phyloP scores from a whole-genome alignment of 1,140 invertebrate genomes.

The Goniozus legneri region DNA sequence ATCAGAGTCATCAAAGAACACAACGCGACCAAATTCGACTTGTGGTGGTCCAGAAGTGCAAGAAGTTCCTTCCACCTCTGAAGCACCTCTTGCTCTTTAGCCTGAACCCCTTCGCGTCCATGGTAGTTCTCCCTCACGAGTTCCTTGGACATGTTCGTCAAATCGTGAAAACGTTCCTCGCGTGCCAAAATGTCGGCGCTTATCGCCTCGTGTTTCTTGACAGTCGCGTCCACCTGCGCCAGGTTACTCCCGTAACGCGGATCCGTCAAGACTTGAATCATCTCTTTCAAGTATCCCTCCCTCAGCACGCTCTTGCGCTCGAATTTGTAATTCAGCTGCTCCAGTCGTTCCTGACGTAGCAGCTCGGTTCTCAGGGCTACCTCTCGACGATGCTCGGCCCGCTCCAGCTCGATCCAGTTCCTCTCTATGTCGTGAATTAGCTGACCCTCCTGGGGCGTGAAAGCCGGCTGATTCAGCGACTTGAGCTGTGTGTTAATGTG shows the following conservation, averaged over 20 bases:
- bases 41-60: conserved; percentile 80
- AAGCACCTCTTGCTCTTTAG: conserved; percentile 82
- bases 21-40: conserved; percentile 72
- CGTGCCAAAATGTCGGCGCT: conserved; percentile 93
- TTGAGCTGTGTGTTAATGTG: conserved; percentile 95
- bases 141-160: conserved; percentile 88
- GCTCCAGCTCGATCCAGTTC: conserved; percentile 89
- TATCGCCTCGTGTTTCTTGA: conserved; percentile 98
- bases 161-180: conserved; percentile 90
- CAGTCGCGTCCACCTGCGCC: conserved; percentile 91
- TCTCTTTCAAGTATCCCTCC: conserved; percentile 94
- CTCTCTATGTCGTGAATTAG: conserved; percentile 89
- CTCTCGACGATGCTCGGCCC: conserved; percentile 92
- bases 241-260: conserved; percentile 87
- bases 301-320: conserved; percentile 89
- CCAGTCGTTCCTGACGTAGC: conserved; percentile 87
- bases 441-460: conserved; percentile 87
- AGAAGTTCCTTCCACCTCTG: conserved; percentile 84
- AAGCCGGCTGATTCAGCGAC: conserved; percentile 85
- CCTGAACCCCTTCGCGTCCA: conserved; percentile 76
- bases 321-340: conserved; percentile 95
- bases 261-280: conserved; percentile 94
- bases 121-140: conserved; percentile 90
- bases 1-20: conserved; percentile 80
- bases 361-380: conserved; percentile 89